Base-by-base conservation (phyloP, 2,797 vertebrate genomes). In the Sebastes diaconus region DNA sequence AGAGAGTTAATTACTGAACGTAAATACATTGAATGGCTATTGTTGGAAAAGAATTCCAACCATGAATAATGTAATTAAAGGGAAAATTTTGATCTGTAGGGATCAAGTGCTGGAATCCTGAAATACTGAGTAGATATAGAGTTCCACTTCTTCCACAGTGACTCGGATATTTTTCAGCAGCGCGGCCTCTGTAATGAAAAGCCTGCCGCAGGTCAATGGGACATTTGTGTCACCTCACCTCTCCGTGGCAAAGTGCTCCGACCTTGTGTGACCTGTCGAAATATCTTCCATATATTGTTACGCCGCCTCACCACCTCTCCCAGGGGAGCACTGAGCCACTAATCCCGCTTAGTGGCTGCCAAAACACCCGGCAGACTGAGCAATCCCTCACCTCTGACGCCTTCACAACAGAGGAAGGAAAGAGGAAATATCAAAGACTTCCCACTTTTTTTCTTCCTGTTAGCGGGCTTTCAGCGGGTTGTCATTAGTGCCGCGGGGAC, bases 201-300 rank as follows among this genome's bases (percentile, higher is more conserved):
- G 30, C 14, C 36, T 14, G 52, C 77, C 55, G 46, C 39, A 73
- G 78, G 81, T 86, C 75, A 78, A 6, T 24, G 32, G 32, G 71
- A 73, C 25, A 54, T 22, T 30, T 39, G 36, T 73, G 61, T 88
- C 86, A 70, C 77, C 64, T 86, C 50, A 80, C 32, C 3, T 66
- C 73, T 87, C 54, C 34, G 14, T 77, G 59, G 30, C 73, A 78
- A 65, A 85, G 66, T 54, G 69, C 30, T n/a, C 22, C 24, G 42
- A 90, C 87, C 88, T 88, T 89, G 50, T 52, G 50, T n/a, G 20
- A 52, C 50, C 65, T 55, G 20, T 18, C n/a, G 60, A 90, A 83
- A 90, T 76, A 84, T 75, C 81, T 81, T 88, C 84, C 82, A 75
- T 91, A 91, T 90, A 91, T 88, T 92, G 88, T 94, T 90, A 76